Conservation (phyloP, 2,113 vertebrate genomes). For the Sphaerodactylus townsendi region DNA sequence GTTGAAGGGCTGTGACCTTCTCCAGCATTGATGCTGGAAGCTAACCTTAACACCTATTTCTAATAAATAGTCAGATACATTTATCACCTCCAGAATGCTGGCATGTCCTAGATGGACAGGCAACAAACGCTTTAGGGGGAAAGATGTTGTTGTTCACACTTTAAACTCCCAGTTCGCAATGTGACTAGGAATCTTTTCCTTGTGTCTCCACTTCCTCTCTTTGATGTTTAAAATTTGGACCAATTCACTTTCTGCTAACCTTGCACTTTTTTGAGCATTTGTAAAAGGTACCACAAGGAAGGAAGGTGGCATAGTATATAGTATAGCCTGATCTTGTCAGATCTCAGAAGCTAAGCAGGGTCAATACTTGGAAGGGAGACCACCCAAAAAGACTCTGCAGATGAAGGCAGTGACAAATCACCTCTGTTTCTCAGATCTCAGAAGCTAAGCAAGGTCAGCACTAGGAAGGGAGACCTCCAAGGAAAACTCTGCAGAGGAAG, state of each 20-base stretch:
- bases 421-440: no score
- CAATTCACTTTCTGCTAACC: neutral
- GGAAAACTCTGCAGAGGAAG: no score
- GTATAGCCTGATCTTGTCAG: no score
- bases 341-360: no score
- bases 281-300: neutral
- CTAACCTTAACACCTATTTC: conserved; percentile 8
- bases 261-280: neutral
- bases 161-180: neutral
- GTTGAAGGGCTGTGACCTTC: conserved; percentile 5
- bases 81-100: neutral
- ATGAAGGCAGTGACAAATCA: no score
- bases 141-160: conserved; percentile 10
- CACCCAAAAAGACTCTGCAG: no score
- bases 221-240: neutral
- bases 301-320: no score
- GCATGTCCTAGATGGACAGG: conserved; percentile 10
- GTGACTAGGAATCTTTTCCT: neutral
- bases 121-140: conserved; percentile 7
- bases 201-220: neutral
- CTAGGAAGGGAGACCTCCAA: no score
- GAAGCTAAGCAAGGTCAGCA: no score
- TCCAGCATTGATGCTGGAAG: neutral
- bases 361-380: no score
- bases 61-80: conserved; percentile 22